Evolutionary conservation across 1,140 invertebrate genomes (phyloP).

Genomic region (Akabosia matsudoensis): DNA sequence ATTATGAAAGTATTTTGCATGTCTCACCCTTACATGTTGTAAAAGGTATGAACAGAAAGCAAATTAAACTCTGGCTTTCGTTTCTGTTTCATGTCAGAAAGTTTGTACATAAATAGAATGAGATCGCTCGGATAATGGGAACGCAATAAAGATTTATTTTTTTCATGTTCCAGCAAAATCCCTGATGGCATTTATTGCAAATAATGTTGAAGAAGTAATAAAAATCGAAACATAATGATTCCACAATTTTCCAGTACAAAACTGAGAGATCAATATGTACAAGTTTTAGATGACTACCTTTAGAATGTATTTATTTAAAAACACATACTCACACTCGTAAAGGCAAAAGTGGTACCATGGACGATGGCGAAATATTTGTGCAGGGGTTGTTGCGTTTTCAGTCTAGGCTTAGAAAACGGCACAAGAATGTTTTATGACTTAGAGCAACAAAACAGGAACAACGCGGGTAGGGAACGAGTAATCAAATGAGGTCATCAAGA

Average conservation of each 20-base stretch:
- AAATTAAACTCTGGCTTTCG: too few species aligned
- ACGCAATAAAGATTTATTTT: background rate
- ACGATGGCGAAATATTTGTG: background rate
- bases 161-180: background rate
- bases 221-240: background rate
- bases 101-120: too few species aligned
- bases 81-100: too few species aligned
- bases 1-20: too few species aligned
- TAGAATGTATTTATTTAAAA: too few species aligned
- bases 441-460: conserved; percentile 14
- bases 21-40: too few species aligned
- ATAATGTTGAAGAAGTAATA: background rate
- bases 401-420: background rate
- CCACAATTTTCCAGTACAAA: background rate
- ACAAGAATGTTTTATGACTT: background rate
- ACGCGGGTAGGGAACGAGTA: background rate
- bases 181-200: background rate
- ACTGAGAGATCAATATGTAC: background rate
- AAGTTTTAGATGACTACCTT: too few species aligned
- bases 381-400: background rate
- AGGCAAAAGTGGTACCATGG: too few species aligned
- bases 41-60: too few species aligned
- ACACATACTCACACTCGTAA: too few species aligned
- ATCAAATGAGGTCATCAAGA: conserved; percentile 35
- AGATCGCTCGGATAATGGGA: too few species aligned